Percentiles rank a stretch among this genome's conserved stretches.
phyloP scores from a whole-genome alignment of 2,113 vertebrate species.

The Edolisoma coerulescens region DNA sequence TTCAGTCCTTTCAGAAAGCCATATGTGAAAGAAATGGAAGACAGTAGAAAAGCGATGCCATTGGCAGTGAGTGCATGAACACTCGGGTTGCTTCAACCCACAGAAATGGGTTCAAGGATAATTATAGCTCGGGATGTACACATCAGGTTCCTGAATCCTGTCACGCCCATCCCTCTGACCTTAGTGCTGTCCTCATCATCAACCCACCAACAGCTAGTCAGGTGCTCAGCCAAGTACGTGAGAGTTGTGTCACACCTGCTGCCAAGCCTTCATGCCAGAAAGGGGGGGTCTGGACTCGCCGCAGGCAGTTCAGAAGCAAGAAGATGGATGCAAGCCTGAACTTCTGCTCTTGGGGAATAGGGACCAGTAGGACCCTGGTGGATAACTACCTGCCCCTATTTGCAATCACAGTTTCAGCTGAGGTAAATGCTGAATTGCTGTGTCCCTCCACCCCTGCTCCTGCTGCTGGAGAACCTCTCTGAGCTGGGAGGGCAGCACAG shows the following conservation, averaged over 20 bases:
- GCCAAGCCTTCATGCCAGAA: not conserved
- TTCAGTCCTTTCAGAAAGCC: not conserved
- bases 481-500: not conserved
- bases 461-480: not conserved
- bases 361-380: not conserved
- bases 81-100: not conserved
- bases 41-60: not conserved
- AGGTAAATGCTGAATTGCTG: not conserved
- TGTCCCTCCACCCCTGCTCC: not conserved
- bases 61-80: not conserved
- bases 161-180: not conserved
- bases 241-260: not conserved
- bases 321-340: not conserved
- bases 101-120: not conserved
- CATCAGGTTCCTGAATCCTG: not conserved
- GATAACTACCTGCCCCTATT: not conserved
- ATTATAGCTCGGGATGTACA: not conserved
- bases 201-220: not conserved
- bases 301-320: not conserved
- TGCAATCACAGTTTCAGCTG: not conserved
- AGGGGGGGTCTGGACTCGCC: fast-evolving
- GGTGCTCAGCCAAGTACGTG: not conserved
- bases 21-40: not conserved
- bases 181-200: not conserved
- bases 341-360: not conserved